Evolutionary conservation across 2,888 invertebrate species (phyloP), one percentile per base, ranked within the genome.

Genomic region (Polia nebulosa): DNA sequence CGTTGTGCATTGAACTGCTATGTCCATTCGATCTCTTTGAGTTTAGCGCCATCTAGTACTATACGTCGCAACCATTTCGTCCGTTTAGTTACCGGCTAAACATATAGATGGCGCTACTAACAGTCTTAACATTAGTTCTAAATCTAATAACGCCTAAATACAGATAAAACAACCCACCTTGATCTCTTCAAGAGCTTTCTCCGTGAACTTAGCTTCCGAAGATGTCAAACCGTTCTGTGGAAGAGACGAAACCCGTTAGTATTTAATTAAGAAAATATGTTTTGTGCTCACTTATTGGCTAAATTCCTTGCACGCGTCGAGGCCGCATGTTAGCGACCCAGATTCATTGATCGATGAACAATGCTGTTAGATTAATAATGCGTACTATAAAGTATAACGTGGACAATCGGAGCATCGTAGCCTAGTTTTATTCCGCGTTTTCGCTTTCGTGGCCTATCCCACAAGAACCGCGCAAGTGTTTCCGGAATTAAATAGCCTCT

Each of bases 101-200:
- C 0, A 0, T 9, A 80, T 56, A 91, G 92, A 89, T 90, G 90
- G 87, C 89, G 86, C 67, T 88, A 56, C 29, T 20, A 20, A 0
- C 17, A 47, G 29, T 1, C 13, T 7, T 5, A 3, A 1, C 7
- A 2, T 44, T 45, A 2, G 6, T 45, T 34, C 20, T 22, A 36
- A n/a, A 39, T 60, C 13, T 22, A 34, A 13, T 52, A n/a, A 2
- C 2, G 73, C 64, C 59, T 45, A 55, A 55, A 49, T 22, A 57
- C 9, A 47, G 29, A 55, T 27, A 11, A 11, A 15, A 66, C 84
- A 41, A 39, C 62, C 49, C 81, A 94, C 95, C 94, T 94, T 95
- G 82, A 95, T 93, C 80, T 95, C 95, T 78, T 95, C 95, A 84
- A 95, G 91, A 83, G 94, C 88, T 84, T 94, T 92, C 78, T 95